A percentile compares a stretch with the other conserved stretches of the same genome.
Conservation (phyloP, 2,113 vertebrate genomes). For the Mobula hypostoma region DNA sequence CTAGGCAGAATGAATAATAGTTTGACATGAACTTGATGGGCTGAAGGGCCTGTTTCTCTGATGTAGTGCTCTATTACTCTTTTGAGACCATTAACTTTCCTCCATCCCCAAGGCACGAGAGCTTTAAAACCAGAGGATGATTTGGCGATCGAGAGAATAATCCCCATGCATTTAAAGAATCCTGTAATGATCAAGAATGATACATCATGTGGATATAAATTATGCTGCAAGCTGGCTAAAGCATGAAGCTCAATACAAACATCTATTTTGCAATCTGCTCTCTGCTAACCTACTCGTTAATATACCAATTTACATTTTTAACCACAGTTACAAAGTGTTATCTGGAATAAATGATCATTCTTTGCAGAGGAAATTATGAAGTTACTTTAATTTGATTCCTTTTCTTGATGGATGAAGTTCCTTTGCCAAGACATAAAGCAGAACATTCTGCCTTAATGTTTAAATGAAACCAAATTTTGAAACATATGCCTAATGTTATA, state of each 20-base stretch:
- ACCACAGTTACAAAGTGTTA: not conserved
- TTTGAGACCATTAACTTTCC: not conserved
- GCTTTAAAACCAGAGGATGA: not conserved
- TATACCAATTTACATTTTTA: not conserved
- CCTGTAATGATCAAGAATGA: not conserved
- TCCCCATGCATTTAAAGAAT: not conserved
- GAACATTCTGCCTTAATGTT: not conserved
- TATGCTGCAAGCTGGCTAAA: not conserved
- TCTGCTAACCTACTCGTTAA: too few relatives aligned
- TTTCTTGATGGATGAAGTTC: not conserved
- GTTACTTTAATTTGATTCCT: not conserved
- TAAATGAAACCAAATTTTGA: not conserved
- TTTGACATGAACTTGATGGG: too few relatives aligned
- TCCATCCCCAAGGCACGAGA: not conserved
- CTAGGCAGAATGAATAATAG: too few relatives aligned
- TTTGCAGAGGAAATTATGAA: not conserved
- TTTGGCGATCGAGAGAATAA: not conserved
- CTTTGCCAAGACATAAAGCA: not conserved
- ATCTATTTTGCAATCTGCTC: not conserved
- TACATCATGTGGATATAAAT: not conserved
- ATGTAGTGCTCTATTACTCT: too few relatives aligned
- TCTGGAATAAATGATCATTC: not conserved
- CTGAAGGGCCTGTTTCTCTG: too few relatives aligned
- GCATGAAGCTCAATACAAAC: not conserved
- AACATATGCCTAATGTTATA: not conserved